Conservation (phyloP, 2,797 vertebrate genomes). For the Thunnus albacares region DNA sequence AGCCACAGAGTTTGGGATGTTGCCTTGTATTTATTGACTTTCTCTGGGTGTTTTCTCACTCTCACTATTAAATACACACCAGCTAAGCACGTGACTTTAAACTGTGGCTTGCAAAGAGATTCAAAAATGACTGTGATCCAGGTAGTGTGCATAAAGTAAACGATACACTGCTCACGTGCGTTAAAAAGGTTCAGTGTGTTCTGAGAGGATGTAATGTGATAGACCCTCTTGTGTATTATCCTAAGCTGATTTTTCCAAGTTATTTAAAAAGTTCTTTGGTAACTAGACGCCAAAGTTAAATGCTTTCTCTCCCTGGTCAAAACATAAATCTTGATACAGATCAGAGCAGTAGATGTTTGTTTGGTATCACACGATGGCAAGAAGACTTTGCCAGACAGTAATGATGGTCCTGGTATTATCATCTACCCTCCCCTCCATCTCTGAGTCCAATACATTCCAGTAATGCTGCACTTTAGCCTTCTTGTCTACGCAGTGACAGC, state of each 20-base stretch:
- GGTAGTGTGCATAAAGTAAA: constrained; percentile 47
- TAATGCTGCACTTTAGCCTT: constrained; percentile 78
- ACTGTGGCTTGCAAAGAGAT: constrained; percentile 38
- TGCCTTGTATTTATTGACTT: constrained; percentile 60
- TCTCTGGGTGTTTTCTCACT: constrained; percentile 57
- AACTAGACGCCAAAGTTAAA: constrained; percentile 13
- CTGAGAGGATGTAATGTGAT: constrained; percentile 25
- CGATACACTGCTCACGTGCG: constrained; percentile 41
- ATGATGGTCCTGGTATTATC: constrained; percentile 57
- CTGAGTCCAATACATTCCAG: constrained; percentile 73
- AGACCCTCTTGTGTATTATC: constrained; percentile 9
- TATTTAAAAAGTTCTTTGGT: neutral
- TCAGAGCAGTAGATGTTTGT: constrained; percentile 30
- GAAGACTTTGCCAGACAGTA: constrained; percentile 56
- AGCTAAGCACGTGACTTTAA: constrained; percentile 46
- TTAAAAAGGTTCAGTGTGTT: constrained; percentile 12
- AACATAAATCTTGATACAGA: constrained; percentile 7
- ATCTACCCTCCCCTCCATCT: constrained; percentile 43
- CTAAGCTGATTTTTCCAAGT: neutral
- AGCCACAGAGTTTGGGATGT: constrained; percentile 53
- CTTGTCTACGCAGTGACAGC: constrained; percentile 81
- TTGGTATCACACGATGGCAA: constrained; percentile 40
- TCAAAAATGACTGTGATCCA: constrained; percentile 21
- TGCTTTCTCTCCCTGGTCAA: constrained; percentile 19
- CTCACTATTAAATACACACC: constrained; percentile 55